Evolutionary conservation across 2,888 invertebrate species (phyloP).

Genomic region (Chaetogeoica ovagalla): DNA sequence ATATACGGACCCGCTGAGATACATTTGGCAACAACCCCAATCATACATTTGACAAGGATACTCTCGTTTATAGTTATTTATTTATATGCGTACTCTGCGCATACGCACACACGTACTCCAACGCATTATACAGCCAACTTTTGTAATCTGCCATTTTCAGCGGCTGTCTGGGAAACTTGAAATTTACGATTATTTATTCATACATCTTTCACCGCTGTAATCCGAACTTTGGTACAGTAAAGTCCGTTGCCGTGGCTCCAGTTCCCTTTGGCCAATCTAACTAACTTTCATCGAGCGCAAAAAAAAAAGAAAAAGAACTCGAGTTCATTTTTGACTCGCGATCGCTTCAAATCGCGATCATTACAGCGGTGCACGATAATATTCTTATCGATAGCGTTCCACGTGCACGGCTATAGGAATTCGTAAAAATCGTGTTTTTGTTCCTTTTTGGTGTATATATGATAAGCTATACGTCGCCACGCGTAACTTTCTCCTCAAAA

Average conservation of each 20-base stretch:
- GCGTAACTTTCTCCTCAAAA: too few relatives aligned
- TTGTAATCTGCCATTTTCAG: neutral
- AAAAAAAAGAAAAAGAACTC: neutral
- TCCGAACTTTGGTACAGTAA: conserved; percentile 1
- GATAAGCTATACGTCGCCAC: too few relatives aligned
- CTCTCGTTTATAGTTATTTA: conserved; percentile 10
- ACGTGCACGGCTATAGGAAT: too few relatives aligned
- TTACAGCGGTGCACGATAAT: too few relatives aligned
- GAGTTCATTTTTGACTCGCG: too few relatives aligned
- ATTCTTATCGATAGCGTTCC: too few relatives aligned
- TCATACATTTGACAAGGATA: neutral
- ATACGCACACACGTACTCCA: neutral
- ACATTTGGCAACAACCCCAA: conserved; percentile 11
- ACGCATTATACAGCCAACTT: conserved; percentile 3
- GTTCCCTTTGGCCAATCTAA: neutral
- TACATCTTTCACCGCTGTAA: neutral
- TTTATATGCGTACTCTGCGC: neutral
- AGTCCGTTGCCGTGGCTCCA: neutral
- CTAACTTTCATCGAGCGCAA: neutral
- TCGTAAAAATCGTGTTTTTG: too few relatives aligned
- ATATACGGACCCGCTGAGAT: neutral
- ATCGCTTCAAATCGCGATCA: too few relatives aligned
- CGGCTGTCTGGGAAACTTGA: neutral
- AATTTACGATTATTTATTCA: conserved; percentile 27
- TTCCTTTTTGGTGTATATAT: too few relatives aligned